phyloP scores from a whole-genome alignment of 2,797 vertebrate species.

The Leucoraja ocellata region DNA sequence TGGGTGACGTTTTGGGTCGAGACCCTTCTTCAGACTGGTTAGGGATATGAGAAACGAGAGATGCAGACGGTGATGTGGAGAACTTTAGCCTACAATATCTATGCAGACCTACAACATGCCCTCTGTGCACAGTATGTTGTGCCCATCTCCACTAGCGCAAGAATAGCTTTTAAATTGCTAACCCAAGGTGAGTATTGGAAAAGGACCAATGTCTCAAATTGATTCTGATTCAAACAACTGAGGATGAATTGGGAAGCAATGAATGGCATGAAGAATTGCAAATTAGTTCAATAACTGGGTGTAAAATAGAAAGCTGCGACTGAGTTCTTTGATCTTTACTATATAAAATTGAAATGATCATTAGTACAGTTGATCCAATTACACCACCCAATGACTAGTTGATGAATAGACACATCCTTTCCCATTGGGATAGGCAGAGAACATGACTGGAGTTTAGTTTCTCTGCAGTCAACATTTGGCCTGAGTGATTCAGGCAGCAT shows the following conservation, averaged over 20 bases:
- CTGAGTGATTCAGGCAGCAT: background rate
- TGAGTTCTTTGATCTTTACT: background rate
- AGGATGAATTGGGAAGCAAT: background rate
- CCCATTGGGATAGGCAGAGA: background rate
- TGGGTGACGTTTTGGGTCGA: no score
- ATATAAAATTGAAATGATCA: background rate
- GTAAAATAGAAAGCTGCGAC: background rate
- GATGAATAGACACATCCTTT: background rate
- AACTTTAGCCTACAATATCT: no score
- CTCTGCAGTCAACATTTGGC: background rate
- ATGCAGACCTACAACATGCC: no score
- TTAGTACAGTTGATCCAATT: background rate
- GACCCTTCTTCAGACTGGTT: no score
- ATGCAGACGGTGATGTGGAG: no score
- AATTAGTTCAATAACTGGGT: background rate
- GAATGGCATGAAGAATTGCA: background rate
- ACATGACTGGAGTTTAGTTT: background rate
- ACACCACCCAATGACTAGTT: background rate
- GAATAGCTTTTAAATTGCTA: background rate
- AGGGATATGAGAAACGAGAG: no score
- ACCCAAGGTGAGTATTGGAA: background rate
- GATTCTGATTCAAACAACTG: background rate
- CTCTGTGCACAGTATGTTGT: background rate
- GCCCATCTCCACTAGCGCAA: background rate
- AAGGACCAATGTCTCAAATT: background rate